Evolutionary conservation across 2,888 invertebrate genomes (phyloP).

Genomic region (Athalia rosae): DNA sequence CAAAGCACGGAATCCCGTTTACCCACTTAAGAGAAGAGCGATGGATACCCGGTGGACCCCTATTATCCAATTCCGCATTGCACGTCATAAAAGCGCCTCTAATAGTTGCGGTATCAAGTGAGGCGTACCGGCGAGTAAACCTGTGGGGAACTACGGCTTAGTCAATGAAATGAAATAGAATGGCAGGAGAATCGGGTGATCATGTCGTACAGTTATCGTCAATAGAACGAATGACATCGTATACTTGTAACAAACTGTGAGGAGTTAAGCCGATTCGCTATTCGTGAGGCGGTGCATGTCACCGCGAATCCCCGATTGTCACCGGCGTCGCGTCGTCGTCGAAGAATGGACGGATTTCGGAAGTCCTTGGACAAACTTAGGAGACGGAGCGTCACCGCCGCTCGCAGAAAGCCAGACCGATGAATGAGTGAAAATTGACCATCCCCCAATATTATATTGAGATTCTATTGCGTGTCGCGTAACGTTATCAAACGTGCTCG

Average conservation of each 20-base stretch:
- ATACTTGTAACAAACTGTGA: neutral
- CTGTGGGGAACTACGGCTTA: slow-evolving; percentile 51
- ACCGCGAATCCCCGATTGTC: neutral
- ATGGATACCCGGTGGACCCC: slow-evolving; percentile 47
- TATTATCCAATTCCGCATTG: slow-evolving; percentile 47
- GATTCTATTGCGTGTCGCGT: no score
- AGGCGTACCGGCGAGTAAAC: slow-evolving; percentile 48
- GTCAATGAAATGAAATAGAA: slow-evolving; percentile 48
- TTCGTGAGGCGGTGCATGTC: slow-evolving; percentile 17
- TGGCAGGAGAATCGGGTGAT: slow-evolving; percentile 51
- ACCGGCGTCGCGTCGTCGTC: no score
- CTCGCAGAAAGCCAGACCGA: no score
- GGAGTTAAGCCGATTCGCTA: neutral
- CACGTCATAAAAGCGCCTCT: slow-evolving; percentile 47
- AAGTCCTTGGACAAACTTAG: no score
- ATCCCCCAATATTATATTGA: no score
- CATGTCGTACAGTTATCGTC: slow-evolving; percentile 8
- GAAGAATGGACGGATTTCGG: no score
- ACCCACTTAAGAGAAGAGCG: slow-evolving; percentile 56
- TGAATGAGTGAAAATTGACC: no score
- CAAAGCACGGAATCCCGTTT: slow-evolving; percentile 56
- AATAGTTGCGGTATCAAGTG: slow-evolving; percentile 48
- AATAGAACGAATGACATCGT: slow-evolving; percentile 33
- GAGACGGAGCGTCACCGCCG: no score
- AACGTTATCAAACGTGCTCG: no score